phyloP scores from a whole-genome alignment of 2,797 vertebrate species.

The Sparidentex hasta region DNA sequence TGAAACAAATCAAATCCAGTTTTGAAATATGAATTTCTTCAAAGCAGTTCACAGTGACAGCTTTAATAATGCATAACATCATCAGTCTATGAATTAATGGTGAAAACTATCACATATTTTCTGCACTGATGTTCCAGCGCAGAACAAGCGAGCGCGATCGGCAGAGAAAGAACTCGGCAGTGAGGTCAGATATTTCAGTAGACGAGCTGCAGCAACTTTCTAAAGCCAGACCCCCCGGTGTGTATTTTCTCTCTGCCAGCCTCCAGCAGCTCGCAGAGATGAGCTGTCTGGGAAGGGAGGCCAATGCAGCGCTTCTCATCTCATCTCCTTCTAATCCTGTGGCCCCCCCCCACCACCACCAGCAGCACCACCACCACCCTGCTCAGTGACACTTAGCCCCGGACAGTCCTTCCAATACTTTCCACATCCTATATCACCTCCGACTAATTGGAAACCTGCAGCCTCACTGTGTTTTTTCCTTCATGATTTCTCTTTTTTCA shows the following conservation, averaged over 20 bases:
- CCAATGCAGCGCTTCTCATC: constrained; percentile 55
- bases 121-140: neutral
- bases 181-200: constrained; percentile 67
- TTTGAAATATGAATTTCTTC: constrained; percentile 2
- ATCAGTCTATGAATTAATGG: constrained; percentile 1
- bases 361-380: constrained; percentile 2
- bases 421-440: constrained; percentile 68
- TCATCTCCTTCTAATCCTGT: constrained; percentile 73
- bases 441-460: constrained; percentile 72
- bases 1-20: neutral
- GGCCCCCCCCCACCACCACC: constrained; percentile 1
- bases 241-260: constrained; percentile 67
- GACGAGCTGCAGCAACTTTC: constrained; percentile 64
- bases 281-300: constrained; percentile 64
- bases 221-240: constrained; percentile 66
- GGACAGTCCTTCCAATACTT: constrained; percentile 61
- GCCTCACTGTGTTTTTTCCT: constrained; percentile 40
- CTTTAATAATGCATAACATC: neutral
- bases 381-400: constrained; percentile 56
- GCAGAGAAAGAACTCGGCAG: constrained; percentile 27
- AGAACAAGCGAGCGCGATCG: constrained; percentile 23
- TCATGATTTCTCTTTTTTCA: constrained; percentile 29
- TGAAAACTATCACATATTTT: constrained; percentile 11
- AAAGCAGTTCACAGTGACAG: neutral
- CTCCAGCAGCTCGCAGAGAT: constrained; percentile 72